A percentile compares a stretch with the other conserved stretches of the same genome.
These are phyloP conservation scores for Acromyrmex echinatior DNA, from an alignment of 1,140 invertebrate genomes.

Conservation along the genomic window DNA sequence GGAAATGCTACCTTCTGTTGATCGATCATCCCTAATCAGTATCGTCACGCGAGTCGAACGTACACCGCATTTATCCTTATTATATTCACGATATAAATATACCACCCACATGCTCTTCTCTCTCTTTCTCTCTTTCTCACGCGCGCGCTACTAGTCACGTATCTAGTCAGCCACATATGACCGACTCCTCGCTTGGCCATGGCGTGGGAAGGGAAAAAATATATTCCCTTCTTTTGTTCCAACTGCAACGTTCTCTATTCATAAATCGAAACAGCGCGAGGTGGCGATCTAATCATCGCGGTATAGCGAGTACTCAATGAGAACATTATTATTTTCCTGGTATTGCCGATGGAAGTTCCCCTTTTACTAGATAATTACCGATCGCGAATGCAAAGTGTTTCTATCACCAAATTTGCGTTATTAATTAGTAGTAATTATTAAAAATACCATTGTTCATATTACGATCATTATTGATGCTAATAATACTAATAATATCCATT, in stretches of 20 bases:
- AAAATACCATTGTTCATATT: constrained; percentile 55
- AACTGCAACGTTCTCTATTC: constrained; percentile 58
- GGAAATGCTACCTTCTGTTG: constrained; percentile 60
- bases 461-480: constrained; percentile 51
- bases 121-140: neutral
- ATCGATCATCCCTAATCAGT: constrained; percentile 79
- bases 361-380: constrained; percentile 44
- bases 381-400: constrained; percentile 53
- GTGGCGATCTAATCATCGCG: constrained; percentile 55
- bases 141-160: neutral
- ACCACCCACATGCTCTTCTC: constrained; percentile 71
- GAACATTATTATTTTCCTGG: constrained; percentile 46
- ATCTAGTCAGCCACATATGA: constrained; percentile 39
- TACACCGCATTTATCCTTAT: constrained; percentile 76
- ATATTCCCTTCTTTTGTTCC: constrained; percentile 54
- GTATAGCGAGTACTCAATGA: constrained; percentile 29
- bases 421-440: constrained; percentile 62
- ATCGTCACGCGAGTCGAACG: constrained; percentile 78
- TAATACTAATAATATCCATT: constrained; percentile 37
- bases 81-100: constrained; percentile 79
- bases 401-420: constrained; percentile 48
- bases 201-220: constrained; percentile 74
- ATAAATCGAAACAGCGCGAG: constrained; percentile 57
- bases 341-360: neutral
- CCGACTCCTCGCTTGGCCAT: constrained; percentile 58